Conservation (phyloP, 2,113 vertebrate species). For the Brienomyrus brachyistius region DNA sequence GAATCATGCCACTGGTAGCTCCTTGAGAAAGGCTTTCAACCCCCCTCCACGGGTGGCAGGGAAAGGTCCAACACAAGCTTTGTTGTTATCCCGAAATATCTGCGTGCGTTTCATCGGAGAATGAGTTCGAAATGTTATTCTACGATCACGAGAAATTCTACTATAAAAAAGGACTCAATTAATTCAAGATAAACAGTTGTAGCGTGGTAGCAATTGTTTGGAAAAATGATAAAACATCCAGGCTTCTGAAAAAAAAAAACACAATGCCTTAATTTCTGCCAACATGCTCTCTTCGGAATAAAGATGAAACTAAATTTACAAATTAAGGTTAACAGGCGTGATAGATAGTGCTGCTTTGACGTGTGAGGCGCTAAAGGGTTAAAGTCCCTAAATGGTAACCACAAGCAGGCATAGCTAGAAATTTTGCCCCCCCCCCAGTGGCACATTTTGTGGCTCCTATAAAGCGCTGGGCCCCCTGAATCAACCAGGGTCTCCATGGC, state of each 20-base stretch:
- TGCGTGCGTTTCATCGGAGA: not conserved
- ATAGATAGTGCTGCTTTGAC: not conserved
- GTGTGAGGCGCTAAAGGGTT: not conserved
- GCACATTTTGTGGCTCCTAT: not conserved
- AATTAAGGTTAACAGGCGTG: not conserved
- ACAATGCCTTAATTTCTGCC: not conserved
- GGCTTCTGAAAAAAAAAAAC: not conserved
- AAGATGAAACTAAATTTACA: not conserved
- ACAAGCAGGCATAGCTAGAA: not conserved
- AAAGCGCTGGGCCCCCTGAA: not conserved
- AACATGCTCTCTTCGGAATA: not conserved
- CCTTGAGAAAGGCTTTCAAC: not conserved
- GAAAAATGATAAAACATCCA: not conserved
- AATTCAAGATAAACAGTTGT: not conserved
- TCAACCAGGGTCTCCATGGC: not conserved
- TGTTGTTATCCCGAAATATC: not conserved
- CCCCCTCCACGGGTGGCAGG: not conserved
- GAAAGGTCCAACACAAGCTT: not conserved
- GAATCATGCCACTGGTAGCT: not conserved
- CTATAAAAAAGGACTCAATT: not conserved
- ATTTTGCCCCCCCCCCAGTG: not conserved
- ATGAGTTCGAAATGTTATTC: not conserved
- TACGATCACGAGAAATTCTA: not conserved
- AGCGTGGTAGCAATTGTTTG: not conserved
- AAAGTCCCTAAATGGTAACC: not conserved